Conservation (phyloP, 2,113 vertebrate species). For the Urocolius indicus region DNA sequence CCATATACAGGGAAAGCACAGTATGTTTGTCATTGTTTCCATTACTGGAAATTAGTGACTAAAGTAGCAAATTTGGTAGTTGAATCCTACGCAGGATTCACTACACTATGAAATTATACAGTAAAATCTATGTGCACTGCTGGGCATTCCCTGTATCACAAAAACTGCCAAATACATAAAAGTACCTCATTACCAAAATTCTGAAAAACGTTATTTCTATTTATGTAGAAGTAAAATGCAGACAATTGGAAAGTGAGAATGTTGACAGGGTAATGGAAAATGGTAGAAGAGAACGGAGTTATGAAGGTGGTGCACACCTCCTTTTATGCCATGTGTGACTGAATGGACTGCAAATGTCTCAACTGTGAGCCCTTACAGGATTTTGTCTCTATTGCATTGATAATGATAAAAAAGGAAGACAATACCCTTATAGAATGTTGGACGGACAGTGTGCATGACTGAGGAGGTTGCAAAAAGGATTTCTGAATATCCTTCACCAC, state of each 20-base stretch:
- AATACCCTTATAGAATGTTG: conserved; percentile 82
- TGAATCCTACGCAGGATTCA: conserved; percentile 3
- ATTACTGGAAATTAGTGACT: conserved; percentile 8
- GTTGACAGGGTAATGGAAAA: neutral
- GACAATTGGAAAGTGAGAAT: neutral
- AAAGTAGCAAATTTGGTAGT: neutral
- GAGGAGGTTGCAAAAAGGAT: conserved; percentile 81
- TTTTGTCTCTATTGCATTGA: conserved; percentile 21
- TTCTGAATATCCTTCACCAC: conserved; percentile 82
- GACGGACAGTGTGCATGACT: conserved; percentile 76
- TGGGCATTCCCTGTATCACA: neutral
- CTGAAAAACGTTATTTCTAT: neutral
- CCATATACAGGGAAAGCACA: neutral
- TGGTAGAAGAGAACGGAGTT: neutral
- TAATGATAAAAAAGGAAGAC: conserved; percentile 65
- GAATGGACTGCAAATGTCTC: conserved; percentile 4
- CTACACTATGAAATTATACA: neutral
- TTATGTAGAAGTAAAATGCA: neutral
- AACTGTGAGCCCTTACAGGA: neutral
- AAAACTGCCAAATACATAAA: neutral
- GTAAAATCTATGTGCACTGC: neutral
- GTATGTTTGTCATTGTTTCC: conserved; percentile 10
- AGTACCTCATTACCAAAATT: neutral
- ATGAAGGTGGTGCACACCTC: neutral
- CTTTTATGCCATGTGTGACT: neutral